Evolutionary conservation across 2,888 invertebrate species (phyloP), one percentile per base, ranked within the genome.

Genomic region (Actias luna): DNA sequence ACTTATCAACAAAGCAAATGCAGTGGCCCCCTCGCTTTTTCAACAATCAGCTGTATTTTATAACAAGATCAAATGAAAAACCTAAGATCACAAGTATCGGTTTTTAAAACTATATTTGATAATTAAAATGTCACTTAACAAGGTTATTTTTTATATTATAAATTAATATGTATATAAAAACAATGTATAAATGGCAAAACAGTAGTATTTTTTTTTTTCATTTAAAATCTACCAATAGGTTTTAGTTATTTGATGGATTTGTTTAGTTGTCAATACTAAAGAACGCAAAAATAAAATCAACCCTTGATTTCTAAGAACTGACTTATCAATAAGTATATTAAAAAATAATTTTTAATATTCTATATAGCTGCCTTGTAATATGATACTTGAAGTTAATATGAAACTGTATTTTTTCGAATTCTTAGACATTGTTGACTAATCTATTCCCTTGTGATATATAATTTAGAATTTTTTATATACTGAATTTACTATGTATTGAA

Each of bases 11-110:
- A 75, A 73, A 76, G 74, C 66, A 63, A 69, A 71, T 71, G 72
- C 78, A 69, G 76, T 85, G 86, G 84, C 85, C 87, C 85, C 85
- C 84, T 79, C 77, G 31, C 73, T 73, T 67, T 69, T 66, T 84
- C 85, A 85, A 85, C 85, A 69, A 64, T 70, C 82, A 86, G 86
- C 87, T 86, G 87, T 62, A 58, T 58, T 62, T 73, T 70, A 61
- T 63, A 71, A 70, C 64, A 65, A 68, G 60, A 58, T 64, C 60
- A 27, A 31, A 58, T 58, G 31, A 29, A 10, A 52, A 18, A 36
- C 31, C 31, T 33, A 22, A 42, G 39, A 42, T 25, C 42, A 35
- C 1, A 31, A 31, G 22, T 5, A 50, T 50, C 10, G 50, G 12
- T 60, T 12, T 18, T 18, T 14, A 33, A 50, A 59, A 59, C 10